These are phyloP conservation scores for Bhutanitis thaidina DNA, from an alignment of 2,888 invertebrate species.

Conservation along the genomic window DNA sequence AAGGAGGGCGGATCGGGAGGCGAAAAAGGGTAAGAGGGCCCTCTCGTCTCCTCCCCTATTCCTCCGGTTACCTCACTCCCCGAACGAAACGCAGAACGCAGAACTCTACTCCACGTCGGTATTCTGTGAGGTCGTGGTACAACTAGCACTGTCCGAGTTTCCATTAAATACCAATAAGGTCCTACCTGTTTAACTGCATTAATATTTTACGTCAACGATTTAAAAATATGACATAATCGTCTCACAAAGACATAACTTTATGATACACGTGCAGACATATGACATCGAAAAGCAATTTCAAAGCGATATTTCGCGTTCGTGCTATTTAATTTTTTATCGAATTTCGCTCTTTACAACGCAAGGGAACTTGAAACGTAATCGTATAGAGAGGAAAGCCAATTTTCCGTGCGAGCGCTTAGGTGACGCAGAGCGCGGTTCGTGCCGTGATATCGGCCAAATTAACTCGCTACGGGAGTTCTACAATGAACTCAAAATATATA, in stretches of 20 bases:
- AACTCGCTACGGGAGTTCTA: slow-evolving; percentile 48
- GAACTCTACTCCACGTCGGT: too few species aligned
- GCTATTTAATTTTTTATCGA: slow-evolving; percentile 52
- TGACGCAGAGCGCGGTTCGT: slow-evolving; percentile 53
- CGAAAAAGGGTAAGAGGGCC: too few species aligned
- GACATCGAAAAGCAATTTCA: slow-evolving; percentile 32
- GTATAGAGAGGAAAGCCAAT: slow-evolving; percentile 64
- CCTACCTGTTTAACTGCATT: not conserved
- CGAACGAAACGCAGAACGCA: too few species aligned
- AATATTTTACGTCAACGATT: not conserved
- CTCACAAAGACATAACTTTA: slow-evolving; percentile 3
- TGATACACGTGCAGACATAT: slow-evolving; percentile 8
- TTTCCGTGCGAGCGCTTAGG: slow-evolving; percentile 68
- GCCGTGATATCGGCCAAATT: slow-evolving; percentile 65
- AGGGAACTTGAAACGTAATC: slow-evolving; percentile 70
- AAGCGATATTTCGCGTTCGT: slow-evolving; percentile 35
- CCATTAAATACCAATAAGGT: too few species aligned
- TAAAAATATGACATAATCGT: not conserved
- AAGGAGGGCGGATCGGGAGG: too few species aligned
- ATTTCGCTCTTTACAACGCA: slow-evolving; percentile 36
- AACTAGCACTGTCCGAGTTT: too few species aligned
- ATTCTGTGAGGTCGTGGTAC: too few species aligned
- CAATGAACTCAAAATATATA: slow-evolving; percentile 37
- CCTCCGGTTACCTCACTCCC: too few species aligned
- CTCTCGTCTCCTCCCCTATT: too few species aligned